These are phyloP conservation scores for Elymnias hypermnestra DNA, from an alignment of 1,140 invertebrate genomes.

Conservation along the genomic window DNA sequence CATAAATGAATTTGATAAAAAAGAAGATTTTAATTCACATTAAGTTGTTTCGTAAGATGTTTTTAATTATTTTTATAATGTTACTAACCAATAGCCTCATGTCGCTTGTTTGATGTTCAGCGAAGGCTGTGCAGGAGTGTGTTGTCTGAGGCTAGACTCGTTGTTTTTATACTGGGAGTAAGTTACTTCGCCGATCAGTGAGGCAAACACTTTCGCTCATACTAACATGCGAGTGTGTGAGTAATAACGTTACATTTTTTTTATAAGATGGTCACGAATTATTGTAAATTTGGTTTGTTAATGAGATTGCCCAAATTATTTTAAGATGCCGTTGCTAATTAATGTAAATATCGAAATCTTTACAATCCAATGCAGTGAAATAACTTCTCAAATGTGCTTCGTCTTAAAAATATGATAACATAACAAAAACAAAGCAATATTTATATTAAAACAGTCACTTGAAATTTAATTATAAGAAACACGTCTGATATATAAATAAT, in stretches of 20 bases:
- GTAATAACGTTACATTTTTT: conserved; percentile 41
- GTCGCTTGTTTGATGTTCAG: conserved; percentile 60
- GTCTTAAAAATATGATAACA: too few species aligned
- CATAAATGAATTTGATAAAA: too few species aligned
- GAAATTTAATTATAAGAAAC: too few species aligned
- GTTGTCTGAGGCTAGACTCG: conserved; percentile 21
- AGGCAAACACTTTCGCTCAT: conserved; percentile 66
- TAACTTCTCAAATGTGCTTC: too few species aligned
- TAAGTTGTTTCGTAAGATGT: too few species aligned
- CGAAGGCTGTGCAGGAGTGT: conserved; percentile 67
- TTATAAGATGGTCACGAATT: conserved; percentile 20
- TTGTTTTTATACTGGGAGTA: conserved; percentile 65
- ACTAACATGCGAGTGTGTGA: conserved; percentile 38
- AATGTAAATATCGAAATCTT: neutral
- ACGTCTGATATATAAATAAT: too few species aligned
- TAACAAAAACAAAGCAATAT: neutral
- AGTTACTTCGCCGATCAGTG: conserved; percentile 54
- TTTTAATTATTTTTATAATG: too few species aligned
- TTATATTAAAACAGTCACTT: too few species aligned
- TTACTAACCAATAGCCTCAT: conserved; percentile 71
- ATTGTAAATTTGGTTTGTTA: conserved; percentile 13
- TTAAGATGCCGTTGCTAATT: neutral
- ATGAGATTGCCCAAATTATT: conserved; percentile 9
- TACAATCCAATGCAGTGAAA: too few species aligned
- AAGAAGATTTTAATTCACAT: too few species aligned